phyloP scores from a whole-genome alignment of 2,888 invertebrate species.

The Selenia dentaria region DNA sequence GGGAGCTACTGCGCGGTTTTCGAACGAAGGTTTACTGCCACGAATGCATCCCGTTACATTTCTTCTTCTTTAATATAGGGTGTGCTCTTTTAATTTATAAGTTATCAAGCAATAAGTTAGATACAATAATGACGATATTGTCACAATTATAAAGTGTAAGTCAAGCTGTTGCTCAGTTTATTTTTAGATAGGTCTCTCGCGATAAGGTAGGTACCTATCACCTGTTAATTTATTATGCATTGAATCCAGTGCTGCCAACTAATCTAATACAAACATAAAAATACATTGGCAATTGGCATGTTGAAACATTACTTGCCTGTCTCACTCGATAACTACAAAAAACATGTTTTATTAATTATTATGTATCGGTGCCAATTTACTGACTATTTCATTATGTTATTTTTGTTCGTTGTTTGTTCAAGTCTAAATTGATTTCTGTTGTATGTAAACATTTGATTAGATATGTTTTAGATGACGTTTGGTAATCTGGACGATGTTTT shows the following conservation, averaged over 20 bases:
- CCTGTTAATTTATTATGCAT: conserved; percentile 12
- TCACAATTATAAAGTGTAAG: conserved; percentile 4
- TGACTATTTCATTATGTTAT: background rate
- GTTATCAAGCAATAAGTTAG: no score
- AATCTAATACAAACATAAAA: conserved; percentile 2
- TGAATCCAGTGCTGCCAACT: conserved; percentile 1
- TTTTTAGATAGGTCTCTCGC: conserved; percentile 1
- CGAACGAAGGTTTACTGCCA: conserved; percentile 7
- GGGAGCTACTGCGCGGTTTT: conserved; percentile 73
- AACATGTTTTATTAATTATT: no score
- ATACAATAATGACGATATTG: background rate
- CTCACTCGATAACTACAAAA: no score
- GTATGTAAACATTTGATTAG: no score
- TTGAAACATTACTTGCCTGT: background rate
- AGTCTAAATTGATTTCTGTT: no score
- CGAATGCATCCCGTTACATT: conserved; percentile 3
- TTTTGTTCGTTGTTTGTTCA: no score
- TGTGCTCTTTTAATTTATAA: conserved; percentile 6
- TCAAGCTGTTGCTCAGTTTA: conserved; percentile 10
- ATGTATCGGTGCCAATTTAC: no score
- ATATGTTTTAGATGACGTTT: no score
- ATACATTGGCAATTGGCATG: background rate
- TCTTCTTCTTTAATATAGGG: conserved; percentile 4
- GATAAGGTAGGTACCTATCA: conserved; percentile 6
- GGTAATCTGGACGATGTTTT: no score